Conservation (phyloP, 2,113 vertebrate genomes). For the Tachuris rubrigastra region DNA sequence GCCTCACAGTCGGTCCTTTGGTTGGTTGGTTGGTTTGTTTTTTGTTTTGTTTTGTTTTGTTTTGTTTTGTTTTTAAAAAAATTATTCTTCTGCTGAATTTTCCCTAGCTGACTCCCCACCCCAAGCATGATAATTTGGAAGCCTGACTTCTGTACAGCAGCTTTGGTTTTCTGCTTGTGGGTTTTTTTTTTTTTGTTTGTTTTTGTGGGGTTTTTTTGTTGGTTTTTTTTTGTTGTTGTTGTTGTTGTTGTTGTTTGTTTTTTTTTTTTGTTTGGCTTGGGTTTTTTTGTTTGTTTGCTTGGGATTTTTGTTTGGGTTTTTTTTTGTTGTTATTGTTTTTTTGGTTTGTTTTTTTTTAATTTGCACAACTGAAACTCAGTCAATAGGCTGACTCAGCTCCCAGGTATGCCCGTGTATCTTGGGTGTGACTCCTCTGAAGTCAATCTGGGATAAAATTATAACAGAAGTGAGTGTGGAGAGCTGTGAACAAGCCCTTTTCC, state of each 20-base stretch:
- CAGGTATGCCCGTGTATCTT: neutral
- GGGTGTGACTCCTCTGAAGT: slow-evolving; percentile 14
- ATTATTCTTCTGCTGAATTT: neutral
- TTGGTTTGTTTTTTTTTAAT: neutral
- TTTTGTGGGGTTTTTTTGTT: too few relatives aligned
- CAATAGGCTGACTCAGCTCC: slow-evolving; percentile 30
- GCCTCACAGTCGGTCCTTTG: neutral
- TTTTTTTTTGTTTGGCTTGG: too few relatives aligned
- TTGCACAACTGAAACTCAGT: slow-evolving; percentile 41
- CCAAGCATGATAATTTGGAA: neutral
- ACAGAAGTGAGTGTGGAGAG: neutral
- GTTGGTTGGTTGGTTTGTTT: too few relatives aligned
- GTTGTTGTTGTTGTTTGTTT: too few relatives aligned
- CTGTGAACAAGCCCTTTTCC: rapidly evolving
- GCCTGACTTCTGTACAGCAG: neutral
- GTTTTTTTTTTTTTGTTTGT: neutral
- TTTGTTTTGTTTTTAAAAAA: too few relatives aligned
- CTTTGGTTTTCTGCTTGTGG: neutral
- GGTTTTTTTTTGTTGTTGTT: too few relatives aligned
- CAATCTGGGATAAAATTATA: neutral
- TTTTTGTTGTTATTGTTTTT: too few relatives aligned
- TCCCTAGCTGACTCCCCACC: neutral
- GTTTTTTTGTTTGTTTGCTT: too few relatives aligned
- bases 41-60: too few relatives aligned
- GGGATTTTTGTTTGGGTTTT: neutral